phyloP scores from a whole-genome alignment of 2,888 invertebrate species.

The Ophraella communa region DNA sequence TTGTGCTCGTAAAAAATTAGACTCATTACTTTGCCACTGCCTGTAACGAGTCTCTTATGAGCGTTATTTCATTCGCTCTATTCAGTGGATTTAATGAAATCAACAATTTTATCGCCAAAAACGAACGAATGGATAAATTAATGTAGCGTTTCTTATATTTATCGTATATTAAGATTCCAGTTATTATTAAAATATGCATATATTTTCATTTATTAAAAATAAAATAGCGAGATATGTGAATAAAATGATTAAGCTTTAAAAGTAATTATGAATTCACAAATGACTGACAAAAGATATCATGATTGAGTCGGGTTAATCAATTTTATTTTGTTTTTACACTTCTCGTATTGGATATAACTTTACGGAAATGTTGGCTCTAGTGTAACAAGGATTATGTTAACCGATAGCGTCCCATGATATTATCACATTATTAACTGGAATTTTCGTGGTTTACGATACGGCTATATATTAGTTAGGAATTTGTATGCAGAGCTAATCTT shows the following conservation, averaged over 20 bases:
- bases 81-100: constrained; percentile 11
- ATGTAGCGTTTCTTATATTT: no score
- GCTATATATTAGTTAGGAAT: constrained; percentile 6
- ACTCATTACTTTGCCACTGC: constrained; percentile 14
- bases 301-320: no score
- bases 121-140: background rate
- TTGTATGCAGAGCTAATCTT: constrained; percentile 7
- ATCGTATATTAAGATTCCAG: no score
- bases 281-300: no score
- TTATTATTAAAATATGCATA: no score
- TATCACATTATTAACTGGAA: constrained; percentile 18
- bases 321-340: no score
- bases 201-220: no score
- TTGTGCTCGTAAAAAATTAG: constrained; percentile 22
- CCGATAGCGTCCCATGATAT: constrained; percentile 2
- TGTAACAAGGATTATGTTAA: constrained; percentile 16
- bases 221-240: no score
- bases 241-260: no score
- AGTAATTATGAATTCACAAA: no score
- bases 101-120: constrained; percentile 3
- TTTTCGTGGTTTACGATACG: constrained; percentile 8
- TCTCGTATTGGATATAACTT: background rate
- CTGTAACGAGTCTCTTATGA: constrained; percentile 12
- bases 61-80: constrained; percentile 4
- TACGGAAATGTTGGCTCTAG: constrained; percentile 1